phyloP scores from a whole-genome alignment of 2,113 vertebrate species.

The Callorhinus ursinus region DNA sequence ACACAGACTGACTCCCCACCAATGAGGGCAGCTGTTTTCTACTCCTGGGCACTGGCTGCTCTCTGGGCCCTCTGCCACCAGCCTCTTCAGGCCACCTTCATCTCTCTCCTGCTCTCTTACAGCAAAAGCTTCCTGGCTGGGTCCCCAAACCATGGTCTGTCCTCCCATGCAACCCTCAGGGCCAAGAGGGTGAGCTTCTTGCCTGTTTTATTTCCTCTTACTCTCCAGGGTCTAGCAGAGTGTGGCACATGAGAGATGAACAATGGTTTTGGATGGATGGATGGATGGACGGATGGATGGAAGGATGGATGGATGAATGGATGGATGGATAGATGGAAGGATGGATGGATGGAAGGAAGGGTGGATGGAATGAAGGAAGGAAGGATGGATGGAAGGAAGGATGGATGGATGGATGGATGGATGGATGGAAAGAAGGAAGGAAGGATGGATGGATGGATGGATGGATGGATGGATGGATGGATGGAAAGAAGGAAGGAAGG shows the following conservation, averaged over 20 bases:
- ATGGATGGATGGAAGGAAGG: background rate
- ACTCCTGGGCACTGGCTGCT: accelerated
- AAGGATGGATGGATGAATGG: no score
- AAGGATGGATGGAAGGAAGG: no score
- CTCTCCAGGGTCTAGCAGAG: background rate
- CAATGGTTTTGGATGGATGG: background rate
- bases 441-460: background rate
- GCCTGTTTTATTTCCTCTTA: background rate
- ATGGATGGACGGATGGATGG: background rate
- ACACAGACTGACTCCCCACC: background rate
- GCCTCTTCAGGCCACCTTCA: accelerated
- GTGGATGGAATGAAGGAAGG: accelerated
- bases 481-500: no score
- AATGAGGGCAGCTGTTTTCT: no score
- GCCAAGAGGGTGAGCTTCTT: background rate
- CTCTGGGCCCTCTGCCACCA: accelerated
- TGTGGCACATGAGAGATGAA: accelerated
- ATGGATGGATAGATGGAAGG: no score
- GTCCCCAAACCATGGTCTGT: background rate
- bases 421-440: no score
- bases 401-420: background rate
- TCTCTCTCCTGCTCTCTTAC: background rate
- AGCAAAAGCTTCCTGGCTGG: background rate
- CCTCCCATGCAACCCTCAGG: background rate
- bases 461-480: background rate